Conservation (phyloP, 2,888 invertebrate species). For the Taenaris catops region DNA sequence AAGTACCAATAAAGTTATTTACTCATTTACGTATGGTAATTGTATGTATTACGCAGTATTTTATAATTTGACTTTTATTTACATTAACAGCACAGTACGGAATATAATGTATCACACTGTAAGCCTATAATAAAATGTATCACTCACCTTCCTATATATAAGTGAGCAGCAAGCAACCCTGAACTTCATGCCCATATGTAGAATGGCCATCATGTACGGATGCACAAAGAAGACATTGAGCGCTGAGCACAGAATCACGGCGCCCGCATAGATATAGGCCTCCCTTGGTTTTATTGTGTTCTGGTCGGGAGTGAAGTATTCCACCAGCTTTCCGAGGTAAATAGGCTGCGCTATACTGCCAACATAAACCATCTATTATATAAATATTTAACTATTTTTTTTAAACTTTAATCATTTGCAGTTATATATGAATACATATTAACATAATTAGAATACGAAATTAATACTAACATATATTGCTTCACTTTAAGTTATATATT, state of each 20-base stretch:
- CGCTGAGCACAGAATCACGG: constrained; percentile 86
- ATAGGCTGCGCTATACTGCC: constrained; percentile 82
- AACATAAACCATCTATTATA: constrained; percentile 19
- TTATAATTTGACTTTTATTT: too few species aligned
- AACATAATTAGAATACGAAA: too few species aligned
- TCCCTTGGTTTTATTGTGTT: constrained; percentile 54
- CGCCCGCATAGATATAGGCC: constrained; percentile 88
- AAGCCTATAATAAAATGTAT: not conserved
- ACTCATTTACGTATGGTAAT: too few species aligned
- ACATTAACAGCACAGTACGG: too few species aligned
- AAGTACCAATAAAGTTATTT: too few species aligned
- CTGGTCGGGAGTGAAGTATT: constrained; percentile 74
- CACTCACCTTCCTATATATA: constrained; percentile 86
- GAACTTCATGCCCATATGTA: constrained; percentile 91
- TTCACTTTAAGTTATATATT: too few species aligned
- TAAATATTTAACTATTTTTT: too few species aligned
- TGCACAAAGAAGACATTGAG: constrained; percentile 90
- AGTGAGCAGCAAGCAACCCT: constrained; percentile 90
- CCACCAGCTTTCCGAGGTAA: constrained; percentile 81
- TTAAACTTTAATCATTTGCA: too few species aligned
- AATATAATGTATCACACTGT: too few species aligned
- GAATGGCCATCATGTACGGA: constrained; percentile 91
- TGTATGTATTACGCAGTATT: too few species aligned
- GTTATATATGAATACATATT: too few species aligned
- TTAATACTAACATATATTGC: too few species aligned